These are phyloP conservation scores for Sapayoa aenigma DNA, from an alignment of 2,113 vertebrate genomes.

Conservation along the genomic window DNA sequence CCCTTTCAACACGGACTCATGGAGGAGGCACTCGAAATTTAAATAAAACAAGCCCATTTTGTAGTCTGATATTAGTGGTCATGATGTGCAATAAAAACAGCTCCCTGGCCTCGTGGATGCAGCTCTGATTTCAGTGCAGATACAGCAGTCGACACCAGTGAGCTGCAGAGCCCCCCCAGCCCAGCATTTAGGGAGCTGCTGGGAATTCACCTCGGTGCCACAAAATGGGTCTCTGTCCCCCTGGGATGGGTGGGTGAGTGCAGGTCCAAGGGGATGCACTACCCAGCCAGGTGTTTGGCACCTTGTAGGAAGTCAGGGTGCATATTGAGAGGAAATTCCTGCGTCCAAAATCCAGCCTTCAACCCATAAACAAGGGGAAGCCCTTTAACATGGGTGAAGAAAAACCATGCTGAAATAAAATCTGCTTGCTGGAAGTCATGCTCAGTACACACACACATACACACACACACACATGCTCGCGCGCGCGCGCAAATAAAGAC, in stretches of 20 bases:
- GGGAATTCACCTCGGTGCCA: neutral
- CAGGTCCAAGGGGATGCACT: accelerated
- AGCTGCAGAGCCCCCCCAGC: neutral
- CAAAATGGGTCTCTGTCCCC: neutral
- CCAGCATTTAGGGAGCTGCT: neutral
- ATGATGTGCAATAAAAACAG: neutral
- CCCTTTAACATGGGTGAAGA: neutral
- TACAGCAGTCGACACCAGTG: neutral
- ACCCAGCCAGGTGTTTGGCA: neutral
- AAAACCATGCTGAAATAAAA: neutral
- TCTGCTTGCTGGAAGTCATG: neutral
- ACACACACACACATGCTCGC: neutral
- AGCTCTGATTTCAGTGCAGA: neutral
- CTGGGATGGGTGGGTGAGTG: neutral
- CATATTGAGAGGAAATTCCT: neutral
- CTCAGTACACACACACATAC: neutral
- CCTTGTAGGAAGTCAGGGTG: neutral
- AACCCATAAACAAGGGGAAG: neutral
- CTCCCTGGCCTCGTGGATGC: neutral
- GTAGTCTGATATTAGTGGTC: slow-evolving; percentile 5
- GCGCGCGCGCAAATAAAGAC: neutral
- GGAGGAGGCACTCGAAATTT: neutral
- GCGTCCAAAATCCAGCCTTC: neutral
- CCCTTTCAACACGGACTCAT: neutral
- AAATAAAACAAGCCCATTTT: slow-evolving; percentile 35